Conservation (phyloP, 2,113 vertebrate species). For the Nettapus auritus region DNA sequence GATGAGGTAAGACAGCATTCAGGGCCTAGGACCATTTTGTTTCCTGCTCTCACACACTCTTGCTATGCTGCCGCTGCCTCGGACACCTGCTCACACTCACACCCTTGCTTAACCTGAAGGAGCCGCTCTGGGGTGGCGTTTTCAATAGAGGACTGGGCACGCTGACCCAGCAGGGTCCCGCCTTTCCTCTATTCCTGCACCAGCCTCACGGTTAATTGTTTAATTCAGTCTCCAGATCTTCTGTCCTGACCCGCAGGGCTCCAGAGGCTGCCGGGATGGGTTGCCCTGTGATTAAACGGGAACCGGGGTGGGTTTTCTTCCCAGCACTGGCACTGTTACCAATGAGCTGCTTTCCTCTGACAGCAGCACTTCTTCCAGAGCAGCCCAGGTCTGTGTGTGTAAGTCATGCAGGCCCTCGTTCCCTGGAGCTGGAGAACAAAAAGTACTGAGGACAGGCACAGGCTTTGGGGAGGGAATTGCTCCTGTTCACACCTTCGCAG, state of each 20-base stretch:
- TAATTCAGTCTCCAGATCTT: neutral
- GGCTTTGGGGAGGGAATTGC: neutral
- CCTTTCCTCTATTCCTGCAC: neutral
- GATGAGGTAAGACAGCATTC: fast-evolving
- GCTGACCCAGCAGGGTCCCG: neutral
- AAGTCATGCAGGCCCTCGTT: fast-evolving
- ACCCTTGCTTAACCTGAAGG: fast-evolving
- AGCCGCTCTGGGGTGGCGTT: neutral
- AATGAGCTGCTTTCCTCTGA: neutral
- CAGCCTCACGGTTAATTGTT: neutral
- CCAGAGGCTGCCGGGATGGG: fast-evolving
- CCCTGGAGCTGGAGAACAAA: neutral
- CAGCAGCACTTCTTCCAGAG: fast-evolving
- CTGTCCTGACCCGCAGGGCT: neutral
- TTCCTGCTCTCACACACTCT: neutral
- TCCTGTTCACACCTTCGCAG: fast-evolving
- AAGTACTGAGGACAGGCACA: fast-evolving
- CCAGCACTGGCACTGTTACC: fast-evolving
- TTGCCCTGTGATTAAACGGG: neutral
- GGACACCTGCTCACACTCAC: fast-evolving
- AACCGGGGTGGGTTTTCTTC: neutral
- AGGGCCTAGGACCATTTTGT: neutral
- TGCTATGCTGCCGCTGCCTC: neutral
- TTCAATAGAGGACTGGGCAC: neutral
- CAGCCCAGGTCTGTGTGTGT: fast-evolving